These are phyloP conservation scores for Spongilla lacustris DNA, from an alignment of 37 sponge, comb jelly and placozoan species.

Conservation along the genomic window DNA sequence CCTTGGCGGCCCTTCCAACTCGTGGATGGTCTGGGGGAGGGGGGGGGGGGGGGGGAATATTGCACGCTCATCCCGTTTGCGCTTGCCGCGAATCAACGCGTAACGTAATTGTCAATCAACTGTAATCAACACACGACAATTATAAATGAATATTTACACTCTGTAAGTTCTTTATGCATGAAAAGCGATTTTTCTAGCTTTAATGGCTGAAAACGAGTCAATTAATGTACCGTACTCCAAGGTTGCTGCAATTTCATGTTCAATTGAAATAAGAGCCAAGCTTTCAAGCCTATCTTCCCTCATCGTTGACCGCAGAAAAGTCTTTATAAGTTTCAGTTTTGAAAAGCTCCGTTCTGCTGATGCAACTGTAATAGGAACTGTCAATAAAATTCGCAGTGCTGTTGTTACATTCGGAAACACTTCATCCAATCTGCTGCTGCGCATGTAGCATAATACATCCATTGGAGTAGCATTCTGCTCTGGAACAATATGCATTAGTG, in stretches of 20 bases:
- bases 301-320: conserved; percentile 37
- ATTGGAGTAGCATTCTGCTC: no score
- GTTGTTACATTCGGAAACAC: conserved; percentile 2
- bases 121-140: no score
- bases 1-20: no score
- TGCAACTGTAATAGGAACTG: conserved; percentile 22
- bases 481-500: no score
- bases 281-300: conserved; percentile 6
- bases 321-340: conserved; percentile 25
- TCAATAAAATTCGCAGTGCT: conserved; percentile 20
- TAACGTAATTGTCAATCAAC: no score
- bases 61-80: no score
- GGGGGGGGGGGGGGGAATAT: no score
- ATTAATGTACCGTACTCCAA: not conserved
- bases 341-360: conserved; percentile 27
- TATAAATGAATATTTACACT: no score
- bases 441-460: not conserved
- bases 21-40: no score
- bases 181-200: not conserved
- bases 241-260: not conserved
- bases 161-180: no score
- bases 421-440: not conserved
- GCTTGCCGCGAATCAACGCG: no score
- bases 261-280: no score
- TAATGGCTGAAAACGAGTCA: not conserved